These are phyloP conservation scores for Pomacea canaliculata DNA, from an alignment of 2,888 invertebrate genomes.

Conservation along the genomic window DNA sequence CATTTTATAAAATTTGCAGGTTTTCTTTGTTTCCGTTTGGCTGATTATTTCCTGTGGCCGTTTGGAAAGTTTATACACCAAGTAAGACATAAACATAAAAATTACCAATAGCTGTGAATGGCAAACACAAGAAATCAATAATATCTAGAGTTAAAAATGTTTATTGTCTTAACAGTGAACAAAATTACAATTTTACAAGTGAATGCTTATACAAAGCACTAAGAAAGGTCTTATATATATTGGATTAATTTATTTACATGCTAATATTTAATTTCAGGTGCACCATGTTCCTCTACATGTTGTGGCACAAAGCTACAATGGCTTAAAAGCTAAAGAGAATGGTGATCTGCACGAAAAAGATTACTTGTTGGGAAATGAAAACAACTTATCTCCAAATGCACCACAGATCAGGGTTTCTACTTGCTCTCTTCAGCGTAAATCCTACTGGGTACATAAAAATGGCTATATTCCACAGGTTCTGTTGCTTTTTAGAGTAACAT, in stretches of 20 bases:
- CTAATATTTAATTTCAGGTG: neutral
- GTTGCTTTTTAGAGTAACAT: too few relatives aligned
- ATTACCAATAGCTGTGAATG: too few relatives aligned
- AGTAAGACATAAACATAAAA: constrained; percentile 37
- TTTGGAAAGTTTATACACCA: constrained; percentile 66
- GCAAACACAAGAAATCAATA: too few relatives aligned
- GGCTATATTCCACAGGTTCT: too few relatives aligned
- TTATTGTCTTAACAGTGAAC: too few relatives aligned
- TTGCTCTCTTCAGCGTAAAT: too few relatives aligned
- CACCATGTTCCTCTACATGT: constrained; percentile 20
- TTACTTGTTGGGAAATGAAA: neutral
- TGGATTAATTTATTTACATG: too few relatives aligned
- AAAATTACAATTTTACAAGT: too few relatives aligned
- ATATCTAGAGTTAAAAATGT: too few relatives aligned
- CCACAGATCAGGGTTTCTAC: neutral
- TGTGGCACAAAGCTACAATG: constrained; percentile 13
- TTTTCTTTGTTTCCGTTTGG: constrained; percentile 56
- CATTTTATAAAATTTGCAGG: constrained; percentile 33
- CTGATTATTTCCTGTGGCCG: constrained; percentile 64
- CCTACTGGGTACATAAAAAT: too few relatives aligned
- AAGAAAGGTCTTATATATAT: too few relatives aligned
- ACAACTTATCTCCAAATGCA: constrained; percentile 6
- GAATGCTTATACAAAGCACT: neutral
- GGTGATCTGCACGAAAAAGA: neutral
- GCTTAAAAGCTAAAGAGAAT: neutral